Percentiles rank a stretch among this genome's conserved stretches.
These are phyloP conservation scores for Vanessa tameamea DNA, from an alignment of 1,140 invertebrate genomes.

Conservation along the genomic window DNA sequence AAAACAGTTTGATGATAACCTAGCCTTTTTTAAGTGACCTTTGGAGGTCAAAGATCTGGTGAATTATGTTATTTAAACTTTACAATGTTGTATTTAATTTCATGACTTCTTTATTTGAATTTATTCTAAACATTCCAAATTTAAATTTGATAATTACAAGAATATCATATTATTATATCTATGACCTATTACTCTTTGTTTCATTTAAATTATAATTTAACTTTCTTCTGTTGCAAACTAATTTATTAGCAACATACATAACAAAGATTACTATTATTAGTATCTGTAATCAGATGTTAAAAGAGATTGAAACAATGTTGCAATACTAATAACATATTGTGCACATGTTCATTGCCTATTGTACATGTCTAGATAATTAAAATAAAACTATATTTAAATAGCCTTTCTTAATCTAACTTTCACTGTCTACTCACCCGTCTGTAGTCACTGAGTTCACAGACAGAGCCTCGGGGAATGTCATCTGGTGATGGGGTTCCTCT, in stretches of 20 bases:
- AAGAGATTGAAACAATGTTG: conserved; percentile 24
- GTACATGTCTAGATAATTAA: conserved; percentile 13
- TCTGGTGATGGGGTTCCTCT: conserved; percentile 56
- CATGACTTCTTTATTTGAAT: too few species aligned
- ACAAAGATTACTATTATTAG: not conserved
- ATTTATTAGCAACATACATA: not conserved
- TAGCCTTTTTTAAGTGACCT: not conserved
- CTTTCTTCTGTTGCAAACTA: conserved; percentile 3
- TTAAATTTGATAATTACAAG: too few species aligned
- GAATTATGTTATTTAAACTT: not conserved
- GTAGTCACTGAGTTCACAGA: conserved; percentile 81
- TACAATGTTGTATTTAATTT: not conserved
- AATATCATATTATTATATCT: too few species aligned
- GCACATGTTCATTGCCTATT: conserved; percentile 1
- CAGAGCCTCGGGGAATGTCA: conserved; percentile 75
- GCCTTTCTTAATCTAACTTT: conserved; percentile 5
- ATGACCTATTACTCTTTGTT: not conserved
- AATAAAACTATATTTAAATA: not conserved
- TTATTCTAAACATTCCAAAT: too few species aligned
- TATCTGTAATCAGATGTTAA: conserved; percentile 11
- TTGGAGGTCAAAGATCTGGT: not conserved
- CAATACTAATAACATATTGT: conserved; percentile 10
- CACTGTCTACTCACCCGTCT: conserved; percentile 77
- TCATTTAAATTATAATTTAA: not conserved
- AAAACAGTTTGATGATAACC: not conserved